phyloP scores from a whole-genome alignment of 2,113 vertebrate species.

The Cairina moschata region DNA sequence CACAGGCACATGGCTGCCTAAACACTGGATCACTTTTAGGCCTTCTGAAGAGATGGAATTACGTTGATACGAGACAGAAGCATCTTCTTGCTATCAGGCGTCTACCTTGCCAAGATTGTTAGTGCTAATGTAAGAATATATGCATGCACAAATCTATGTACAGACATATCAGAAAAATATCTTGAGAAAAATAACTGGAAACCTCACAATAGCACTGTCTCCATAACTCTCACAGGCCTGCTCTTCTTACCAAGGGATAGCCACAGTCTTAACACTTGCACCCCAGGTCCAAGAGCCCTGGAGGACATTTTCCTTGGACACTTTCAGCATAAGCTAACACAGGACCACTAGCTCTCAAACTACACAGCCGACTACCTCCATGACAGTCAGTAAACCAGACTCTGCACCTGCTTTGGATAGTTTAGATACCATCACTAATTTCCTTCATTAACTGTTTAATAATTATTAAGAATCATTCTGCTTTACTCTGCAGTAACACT shows the following conservation, averaged over 20 bases:
- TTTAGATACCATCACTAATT: not conserved
- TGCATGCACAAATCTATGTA: fast-evolving
- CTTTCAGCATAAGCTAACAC: not conserved
- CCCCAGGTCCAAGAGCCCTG: not conserved
- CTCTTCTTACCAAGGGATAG: not conserved
- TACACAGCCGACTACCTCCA: not conserved
- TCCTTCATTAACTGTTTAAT: conserved; percentile 4
- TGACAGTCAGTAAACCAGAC: not conserved
- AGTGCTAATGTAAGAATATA: not conserved
- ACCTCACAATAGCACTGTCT: not conserved
- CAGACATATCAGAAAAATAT: too few relatives aligned
- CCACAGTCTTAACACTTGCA: not conserved
- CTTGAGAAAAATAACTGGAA: not conserved
- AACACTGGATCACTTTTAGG: not conserved
- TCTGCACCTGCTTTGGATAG: not conserved
- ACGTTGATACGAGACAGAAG: not conserved
- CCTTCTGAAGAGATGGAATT: not conserved
- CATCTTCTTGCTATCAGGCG: not conserved
- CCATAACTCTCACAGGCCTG: not conserved
- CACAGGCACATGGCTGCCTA: not conserved
- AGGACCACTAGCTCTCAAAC: not conserved
- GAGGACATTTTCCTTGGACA: not conserved
- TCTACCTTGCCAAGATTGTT: not conserved
- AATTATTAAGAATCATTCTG: conserved; percentile 27
- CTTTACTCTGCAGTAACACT: not conserved